Base-by-base conservation (phyloP, 2,113 vertebrate genomes). In the Rhabdomys dilectus region DNA sequence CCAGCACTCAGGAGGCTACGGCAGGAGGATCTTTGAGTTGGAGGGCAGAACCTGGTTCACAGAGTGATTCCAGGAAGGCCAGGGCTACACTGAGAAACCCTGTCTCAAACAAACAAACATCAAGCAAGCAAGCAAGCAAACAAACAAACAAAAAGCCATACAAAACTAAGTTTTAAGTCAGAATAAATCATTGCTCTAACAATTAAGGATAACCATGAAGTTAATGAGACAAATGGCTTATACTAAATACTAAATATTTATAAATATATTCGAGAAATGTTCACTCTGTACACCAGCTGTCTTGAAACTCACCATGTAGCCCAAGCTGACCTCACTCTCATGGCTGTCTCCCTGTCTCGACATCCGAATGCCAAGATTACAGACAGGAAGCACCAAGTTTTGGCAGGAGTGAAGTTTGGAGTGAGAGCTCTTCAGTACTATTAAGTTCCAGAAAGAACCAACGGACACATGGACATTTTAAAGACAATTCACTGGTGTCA, bases 191-290 rank as follows among this genome's bases (percentile, higher is more conserved):
- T 80, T 89, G 31, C 31, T 91, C 34, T 93, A 91, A 89, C 56
- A 94, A 82, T 36, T 21, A 84, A 95, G 19, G 24, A 42, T 8
- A 95, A 64, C n/a, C 78, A 89, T 36, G 86, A 89, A 73, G 21
- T 94, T 90, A 90, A 68, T 45, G 70, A 90, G 51, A 86, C n/a
- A 36, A 24, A 3, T 81, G 58, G 51, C 39, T 94, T 84, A 64
- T 24, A 86, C 39, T 91, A 97, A 89, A 78, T 75, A 94, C 75
- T 91, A 97, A 89, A 73, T 80, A 95, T 84, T 51, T 26, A 51
- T 73, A 84, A 42, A 34, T 21, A 48, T 5, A 39, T 72, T 11
- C 1, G 7, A 66, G 62, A 66, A 66, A 66, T 66, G 64, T 31
- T 31, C 64, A 31, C 31, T 34, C 66, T 68, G 66, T 68, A 15